A percentile compares a stretch with the other conserved stretches of the same genome.
Evolutionary conservation across 1,140 invertebrate genomes (phyloP).

Genomic region (Metopolophium dirhodum): DNA sequence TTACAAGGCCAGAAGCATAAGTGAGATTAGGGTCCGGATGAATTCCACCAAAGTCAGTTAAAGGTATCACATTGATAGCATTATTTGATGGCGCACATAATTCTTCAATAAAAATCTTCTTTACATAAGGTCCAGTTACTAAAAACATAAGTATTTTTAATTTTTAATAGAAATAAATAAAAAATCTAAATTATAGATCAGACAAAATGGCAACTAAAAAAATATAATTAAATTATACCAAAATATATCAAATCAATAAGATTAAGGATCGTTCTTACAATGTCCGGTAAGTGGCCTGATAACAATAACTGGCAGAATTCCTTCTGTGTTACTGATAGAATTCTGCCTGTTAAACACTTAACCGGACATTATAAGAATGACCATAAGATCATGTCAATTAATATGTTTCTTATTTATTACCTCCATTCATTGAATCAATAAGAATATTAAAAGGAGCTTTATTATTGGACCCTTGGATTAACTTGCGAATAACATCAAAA

Average conservation of each 20-base stretch:
- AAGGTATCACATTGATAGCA: slow-evolving; percentile 75
- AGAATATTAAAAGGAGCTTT: slow-evolving; percentile 81
- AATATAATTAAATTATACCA: not conserved
- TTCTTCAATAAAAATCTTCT: slow-evolving; percentile 86
- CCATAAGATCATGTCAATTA: not conserved
- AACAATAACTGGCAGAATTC: too few relatives aligned
- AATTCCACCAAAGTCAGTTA: slow-evolving; percentile 94
- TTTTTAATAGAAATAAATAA: not conserved
- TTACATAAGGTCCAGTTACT: slow-evolving; percentile 97
- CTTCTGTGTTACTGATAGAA: too few relatives aligned
- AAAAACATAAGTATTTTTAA: slow-evolving; percentile 61
- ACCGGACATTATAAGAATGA: too few relatives aligned
- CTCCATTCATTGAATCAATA: slow-evolving; percentile 94
- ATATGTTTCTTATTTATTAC: slow-evolving; percentile 63
- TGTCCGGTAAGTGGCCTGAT: too few relatives aligned
- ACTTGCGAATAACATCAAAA: slow-evolving; percentile 79
- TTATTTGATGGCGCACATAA: slow-evolving; percentile 75
- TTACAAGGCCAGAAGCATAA: slow-evolving; percentile 88
- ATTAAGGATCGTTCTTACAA: not conserved
- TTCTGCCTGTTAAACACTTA: too few relatives aligned
- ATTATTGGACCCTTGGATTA: slow-evolving; percentile 73
- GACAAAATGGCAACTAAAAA: not conserved
- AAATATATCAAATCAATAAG: not conserved
- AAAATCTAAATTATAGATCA: not conserved
- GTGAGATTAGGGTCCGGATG: slow-evolving; percentile 99